These are phyloP conservation scores for Sebastes flavidus DNA, from an alignment of 2,797 vertebrate genomes.

Conservation along the genomic window DNA sequence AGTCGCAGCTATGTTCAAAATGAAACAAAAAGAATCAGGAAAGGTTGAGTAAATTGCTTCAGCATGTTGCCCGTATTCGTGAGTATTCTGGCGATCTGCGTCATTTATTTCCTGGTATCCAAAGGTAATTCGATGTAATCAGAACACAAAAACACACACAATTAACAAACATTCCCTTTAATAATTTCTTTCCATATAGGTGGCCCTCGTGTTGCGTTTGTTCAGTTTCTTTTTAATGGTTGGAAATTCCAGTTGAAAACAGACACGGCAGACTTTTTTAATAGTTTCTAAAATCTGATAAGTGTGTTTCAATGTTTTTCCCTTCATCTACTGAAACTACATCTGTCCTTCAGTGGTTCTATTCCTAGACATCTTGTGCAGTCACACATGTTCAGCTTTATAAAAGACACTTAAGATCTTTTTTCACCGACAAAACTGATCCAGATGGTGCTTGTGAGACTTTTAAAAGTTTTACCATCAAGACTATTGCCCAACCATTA, in stretches of 20 bases:
- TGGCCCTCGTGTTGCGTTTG: background rate
- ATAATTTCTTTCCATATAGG: background rate
- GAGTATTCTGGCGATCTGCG: background rate
- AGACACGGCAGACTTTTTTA: background rate
- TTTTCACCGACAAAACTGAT: background rate
- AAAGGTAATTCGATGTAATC: background rate
- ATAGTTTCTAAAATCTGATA: background rate
- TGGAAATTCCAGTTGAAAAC: background rate
- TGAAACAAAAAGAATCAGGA: constrained; percentile 13
- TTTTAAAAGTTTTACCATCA: background rate
- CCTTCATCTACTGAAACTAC: background rate
- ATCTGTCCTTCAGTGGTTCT: background rate
- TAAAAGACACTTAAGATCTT: background rate
- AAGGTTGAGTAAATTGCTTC: background rate
- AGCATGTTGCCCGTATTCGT: background rate
- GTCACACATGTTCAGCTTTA: background rate
- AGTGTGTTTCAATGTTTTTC: background rate
- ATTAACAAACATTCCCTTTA: background rate
- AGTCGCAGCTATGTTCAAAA: too few species aligned
- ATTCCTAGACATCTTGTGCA: background rate
- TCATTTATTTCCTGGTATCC: constrained; percentile 11
- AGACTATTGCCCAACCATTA: background rate
- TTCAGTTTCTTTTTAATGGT: background rate
- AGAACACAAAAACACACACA: background rate
- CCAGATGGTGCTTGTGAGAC: background rate